These are phyloP conservation scores for Laticauda colubrina DNA, from an alignment of 2,113 vertebrate species.

Conservation along the genomic window DNA sequence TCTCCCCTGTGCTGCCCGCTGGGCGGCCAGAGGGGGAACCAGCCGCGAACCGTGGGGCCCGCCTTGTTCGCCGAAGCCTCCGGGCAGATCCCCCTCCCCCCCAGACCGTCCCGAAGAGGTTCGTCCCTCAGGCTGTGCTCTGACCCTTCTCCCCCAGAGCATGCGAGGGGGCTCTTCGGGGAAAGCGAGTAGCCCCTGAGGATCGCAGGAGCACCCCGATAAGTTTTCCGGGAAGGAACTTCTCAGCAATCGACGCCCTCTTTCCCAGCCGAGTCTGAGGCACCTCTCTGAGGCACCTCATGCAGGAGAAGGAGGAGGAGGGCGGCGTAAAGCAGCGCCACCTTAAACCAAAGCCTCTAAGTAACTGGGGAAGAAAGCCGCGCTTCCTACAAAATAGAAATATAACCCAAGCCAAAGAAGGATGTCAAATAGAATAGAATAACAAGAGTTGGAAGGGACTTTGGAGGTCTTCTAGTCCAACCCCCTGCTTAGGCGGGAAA, in stretches of 20 bases:
- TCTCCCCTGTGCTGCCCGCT: constrained; percentile 37
- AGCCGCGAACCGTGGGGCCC: not conserved
- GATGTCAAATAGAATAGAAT: not conserved
- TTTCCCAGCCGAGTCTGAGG: too few species aligned
- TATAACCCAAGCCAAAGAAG: not conserved
- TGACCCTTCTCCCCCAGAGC: not conserved
- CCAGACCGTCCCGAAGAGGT: not conserved
- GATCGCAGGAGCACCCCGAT: not conserved
- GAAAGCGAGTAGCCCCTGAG: not conserved
- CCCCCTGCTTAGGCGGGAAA: too few species aligned
- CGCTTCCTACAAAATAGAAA: not conserved
- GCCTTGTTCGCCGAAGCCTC: not conserved
- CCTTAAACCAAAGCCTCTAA: not conserved
- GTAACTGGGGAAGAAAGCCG: not conserved
- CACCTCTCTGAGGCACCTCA: not conserved
- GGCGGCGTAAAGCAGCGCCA: not conserved
- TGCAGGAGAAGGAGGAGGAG: not conserved
- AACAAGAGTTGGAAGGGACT: too few species aligned
- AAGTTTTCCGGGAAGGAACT: not conserved
- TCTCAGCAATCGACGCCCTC: not conserved
- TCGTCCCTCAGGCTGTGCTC: not conserved
- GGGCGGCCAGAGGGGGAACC: constrained; percentile 5
- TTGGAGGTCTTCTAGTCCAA: too few species aligned
- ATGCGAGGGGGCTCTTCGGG: not conserved
- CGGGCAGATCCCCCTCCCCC: not conserved